Conservation (phyloP, 2,113 vertebrate species). For the Hiodon alosoides region DNA sequence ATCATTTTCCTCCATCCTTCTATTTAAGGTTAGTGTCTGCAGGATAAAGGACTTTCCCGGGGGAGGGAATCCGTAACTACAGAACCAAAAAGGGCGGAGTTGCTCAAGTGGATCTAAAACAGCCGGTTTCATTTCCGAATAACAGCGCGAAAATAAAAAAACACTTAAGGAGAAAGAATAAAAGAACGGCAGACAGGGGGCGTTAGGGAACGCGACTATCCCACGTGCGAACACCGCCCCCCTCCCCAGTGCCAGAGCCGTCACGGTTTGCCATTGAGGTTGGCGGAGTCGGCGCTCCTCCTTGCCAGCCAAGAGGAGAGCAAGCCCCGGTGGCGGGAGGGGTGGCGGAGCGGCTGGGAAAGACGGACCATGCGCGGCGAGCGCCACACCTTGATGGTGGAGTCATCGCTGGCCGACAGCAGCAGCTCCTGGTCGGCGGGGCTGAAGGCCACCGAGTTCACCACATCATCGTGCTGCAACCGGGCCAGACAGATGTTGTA, state of each 20-base stretch:
- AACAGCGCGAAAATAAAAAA: too few relatives aligned
- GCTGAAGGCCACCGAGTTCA: conserved; percentile 93
- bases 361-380: conserved; percentile 69
- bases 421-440: conserved; percentile 89
- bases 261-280: conserved; percentile 56
- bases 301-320: conserved; percentile 73
- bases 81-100: too few relatives aligned
- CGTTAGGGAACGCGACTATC: too few relatives aligned
- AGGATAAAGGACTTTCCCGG: too few relatives aligned
- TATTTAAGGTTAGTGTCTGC: too few relatives aligned
- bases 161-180: too few relatives aligned
- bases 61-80: too few relatives aligned
- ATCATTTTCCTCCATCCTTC: too few relatives aligned
- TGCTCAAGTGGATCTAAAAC: too few relatives aligned
- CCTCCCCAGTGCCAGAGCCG: not conserved
- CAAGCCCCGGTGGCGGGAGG: conserved; percentile 48
- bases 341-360: conserved; percentile 45
- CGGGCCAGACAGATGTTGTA: conserved; percentile 92
- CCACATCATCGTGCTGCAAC: conserved; percentile 84
- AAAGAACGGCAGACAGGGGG: too few relatives aligned
- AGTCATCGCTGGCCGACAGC: conserved; percentile 84
- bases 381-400: conserved; percentile 92
- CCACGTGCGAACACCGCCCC: too few relatives aligned
- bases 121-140: too few relatives aligned
- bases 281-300: conserved; percentile 51